Evolutionary conservation across 2,888 invertebrate genomes (phyloP).

Genomic region (Mimas tiliae): DNA sequence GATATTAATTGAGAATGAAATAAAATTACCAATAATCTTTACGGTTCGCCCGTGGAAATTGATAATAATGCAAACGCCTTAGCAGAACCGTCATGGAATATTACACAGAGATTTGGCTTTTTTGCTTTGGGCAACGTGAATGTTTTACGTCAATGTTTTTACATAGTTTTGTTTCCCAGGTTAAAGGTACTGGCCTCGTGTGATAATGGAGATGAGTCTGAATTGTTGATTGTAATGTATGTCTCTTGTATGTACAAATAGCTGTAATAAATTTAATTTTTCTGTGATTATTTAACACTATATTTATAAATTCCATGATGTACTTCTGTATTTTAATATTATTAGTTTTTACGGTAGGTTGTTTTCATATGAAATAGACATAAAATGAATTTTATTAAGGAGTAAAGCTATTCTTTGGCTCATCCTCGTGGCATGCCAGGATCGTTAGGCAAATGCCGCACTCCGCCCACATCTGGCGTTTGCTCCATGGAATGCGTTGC

Average conservation of each 20-base stretch:
- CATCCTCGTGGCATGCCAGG: constrained; percentile 48
- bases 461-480: constrained; percentile 54
- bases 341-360: not conserved
- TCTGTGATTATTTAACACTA: not conserved
- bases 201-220: too few relatives aligned
- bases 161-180: not conserved
- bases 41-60: constrained; percentile 57
- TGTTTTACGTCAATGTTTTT: constrained; percentile 14
- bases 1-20: constrained; percentile 52
- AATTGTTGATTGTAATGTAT: too few relatives aligned
- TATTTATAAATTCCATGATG: not conserved
- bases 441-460: constrained; percentile 52
- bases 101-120: constrained; percentile 39
- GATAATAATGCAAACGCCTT: constrained; percentile 60
- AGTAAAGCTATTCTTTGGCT: constrained; percentile 31
- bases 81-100: constrained; percentile 59
- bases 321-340: not conserved
- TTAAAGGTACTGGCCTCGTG: too few relatives aligned
- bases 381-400: constrained; percentile 9
- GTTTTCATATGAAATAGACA: not conserved
- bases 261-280: too few relatives aligned
- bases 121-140: constrained; percentile 23
- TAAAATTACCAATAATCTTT: constrained; percentile 50
- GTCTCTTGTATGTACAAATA: too few relatives aligned
- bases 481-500: constrained; percentile 48